Conservation (phyloP, 1,140 invertebrate species). For the Octopus sinensis region DNA sequence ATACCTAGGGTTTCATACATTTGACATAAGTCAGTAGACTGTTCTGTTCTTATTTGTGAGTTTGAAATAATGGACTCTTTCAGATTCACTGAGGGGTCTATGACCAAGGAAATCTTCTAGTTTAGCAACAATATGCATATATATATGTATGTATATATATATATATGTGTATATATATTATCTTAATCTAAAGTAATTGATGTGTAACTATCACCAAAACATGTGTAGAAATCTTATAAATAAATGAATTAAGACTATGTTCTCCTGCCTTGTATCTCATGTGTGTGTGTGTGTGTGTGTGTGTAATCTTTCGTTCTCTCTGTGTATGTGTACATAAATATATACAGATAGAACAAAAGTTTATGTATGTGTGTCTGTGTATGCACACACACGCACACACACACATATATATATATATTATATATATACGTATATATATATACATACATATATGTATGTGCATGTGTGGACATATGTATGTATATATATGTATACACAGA, state of each 20-base stretch:
- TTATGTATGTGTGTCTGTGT: not conserved
- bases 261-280: not conserved
- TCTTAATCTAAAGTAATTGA: not conserved
- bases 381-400: not conserved
- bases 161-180: not conserved
- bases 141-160: not conserved
- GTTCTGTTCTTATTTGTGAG: no score
- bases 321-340: not conserved
- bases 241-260: no score
- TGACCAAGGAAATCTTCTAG: not conserved
- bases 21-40: no score
- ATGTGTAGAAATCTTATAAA: no score
- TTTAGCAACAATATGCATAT: not conserved
- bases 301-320: not conserved
- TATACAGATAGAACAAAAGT: not conserved
- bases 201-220: no score
- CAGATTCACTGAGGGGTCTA: not conserved
- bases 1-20: no score
- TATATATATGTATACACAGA: no score
- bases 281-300: not conserved
- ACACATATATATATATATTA: not conserved
- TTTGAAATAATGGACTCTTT: not conserved
- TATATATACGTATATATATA: not conserved
- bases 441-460: not conserved
- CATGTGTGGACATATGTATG: not conserved